Evolutionary conservation across 2,888 invertebrate genomes (phyloP), one percentile per base, ranked within the genome.

Genomic region (Lasioglossum marginatum): DNA sequence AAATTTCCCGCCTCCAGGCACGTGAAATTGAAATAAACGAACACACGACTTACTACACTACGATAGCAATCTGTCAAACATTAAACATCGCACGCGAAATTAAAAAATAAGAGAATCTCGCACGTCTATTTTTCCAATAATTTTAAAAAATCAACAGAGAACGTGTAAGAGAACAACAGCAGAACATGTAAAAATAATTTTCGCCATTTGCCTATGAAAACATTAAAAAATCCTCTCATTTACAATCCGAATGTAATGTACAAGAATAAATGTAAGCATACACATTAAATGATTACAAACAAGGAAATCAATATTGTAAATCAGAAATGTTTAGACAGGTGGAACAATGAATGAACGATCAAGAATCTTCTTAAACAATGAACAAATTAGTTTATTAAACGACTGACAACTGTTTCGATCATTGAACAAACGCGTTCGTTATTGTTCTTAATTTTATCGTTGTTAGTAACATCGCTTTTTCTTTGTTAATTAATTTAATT

Each of bases 321-420:
- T 71, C 34, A 31, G 31, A 31, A 45, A 75, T 52, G 10, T 40
- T 34, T 16, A 52, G 23, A 74, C 14, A 23, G 34, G 63, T 66
- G 43, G 71, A 72, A 37, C 19, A 57, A 70, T 57, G 40, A 75
- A 31, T 71, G 60, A 72, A 82, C 66, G 77, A 71, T n/a, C 31
- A 48, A 45, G 70, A 45, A 31, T 23, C 37, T 68, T 45, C 34
- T 31, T n/a, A 60, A 75, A 31, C 40, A 27, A 48, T 79, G 23
- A 45, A 82, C 16, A 77, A 63, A 82, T 19, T 73, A 37, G 8
- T 83, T 83, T 83, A 77, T 77, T 83, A 16, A 73, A 75, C 31
- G n/a, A 66, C 40, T 73, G 45, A 74, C 45, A 63, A 60, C 27
- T 63, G 71, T 14, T 40, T 82, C 37, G 57, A 74, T 71, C 71